A percentile compares a stretch with the other conserved stretches of the same genome.
Evolutionary conservation across 2,888 invertebrate species (phyloP).

Genomic region (Leuctra nigra): DNA sequence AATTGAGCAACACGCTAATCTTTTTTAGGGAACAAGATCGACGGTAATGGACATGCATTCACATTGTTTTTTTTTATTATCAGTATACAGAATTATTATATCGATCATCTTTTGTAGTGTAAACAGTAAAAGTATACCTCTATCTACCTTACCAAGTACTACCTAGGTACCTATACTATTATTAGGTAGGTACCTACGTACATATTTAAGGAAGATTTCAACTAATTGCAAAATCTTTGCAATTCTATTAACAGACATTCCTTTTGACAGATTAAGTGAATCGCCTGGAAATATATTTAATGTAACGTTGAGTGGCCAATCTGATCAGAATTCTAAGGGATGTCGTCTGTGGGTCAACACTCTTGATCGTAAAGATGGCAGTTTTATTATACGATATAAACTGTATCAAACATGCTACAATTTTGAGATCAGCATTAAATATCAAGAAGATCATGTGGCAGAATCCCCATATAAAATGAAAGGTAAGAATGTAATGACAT

Average conservation of each 20-base stretch:
- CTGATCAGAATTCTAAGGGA: constrained; percentile 43
- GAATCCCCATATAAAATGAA: constrained; percentile 56
- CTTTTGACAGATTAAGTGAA: constrained; percentile 47
- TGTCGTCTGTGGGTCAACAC: constrained; percentile 71
- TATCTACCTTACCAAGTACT: constrained; percentile 21
- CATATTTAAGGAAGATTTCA: too few species aligned
- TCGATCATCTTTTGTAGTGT: too few species aligned
- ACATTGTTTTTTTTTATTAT: too few species aligned
- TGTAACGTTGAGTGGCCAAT: constrained; percentile 50
- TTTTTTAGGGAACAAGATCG: too few species aligned
- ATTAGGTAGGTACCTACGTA: background rate
- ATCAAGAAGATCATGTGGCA: constrained; percentile 53
- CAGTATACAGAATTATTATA: too few species aligned
- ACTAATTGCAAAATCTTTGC: too few species aligned
- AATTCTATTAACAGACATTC: constrained; percentile 6
- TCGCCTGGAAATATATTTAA: constrained; percentile 45
- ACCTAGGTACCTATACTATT: constrained; percentile 4
- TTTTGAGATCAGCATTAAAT: constrained; percentile 60
- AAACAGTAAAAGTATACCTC: constrained; percentile 5
- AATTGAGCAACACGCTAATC: too few species aligned
- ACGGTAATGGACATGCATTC: too few species aligned
- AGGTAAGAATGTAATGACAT: too few species aligned
- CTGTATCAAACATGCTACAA: constrained; percentile 66
- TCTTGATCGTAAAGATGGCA: constrained; percentile 77
- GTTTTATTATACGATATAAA: constrained; percentile 76